Base-by-base conservation (phyloP, 1,140 invertebrate species). In the Oedothorax gibbosus region DNA sequence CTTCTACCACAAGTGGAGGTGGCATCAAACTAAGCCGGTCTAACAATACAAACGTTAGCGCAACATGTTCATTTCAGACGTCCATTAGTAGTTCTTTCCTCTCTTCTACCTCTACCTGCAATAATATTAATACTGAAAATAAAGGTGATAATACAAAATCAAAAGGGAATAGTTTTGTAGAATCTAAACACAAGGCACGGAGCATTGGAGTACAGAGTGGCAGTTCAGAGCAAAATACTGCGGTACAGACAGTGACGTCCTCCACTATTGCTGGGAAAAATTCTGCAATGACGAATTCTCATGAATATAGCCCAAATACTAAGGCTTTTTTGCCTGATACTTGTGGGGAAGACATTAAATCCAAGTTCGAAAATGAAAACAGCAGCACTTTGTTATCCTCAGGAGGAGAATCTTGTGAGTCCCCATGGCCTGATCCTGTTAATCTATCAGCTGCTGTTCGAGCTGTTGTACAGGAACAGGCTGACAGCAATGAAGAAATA, bases 401-500 rank as follows among this genome's bases (percentile, higher is more conserved):
- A 50, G 84, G 77, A n/a, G 84, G 77, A 65, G 84, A 85, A 57
- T 79, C 84, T 35, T 79, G 77, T 72, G 86, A 86, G 76, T 81
- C 79, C 64, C 72, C 75, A 7, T 86, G 86, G 86, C 80, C 86
- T 20, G 80, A 86, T 76, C 86, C 86, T 64, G 86, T 86, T 10
- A 86, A 86, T 72, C 35, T 86, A 7, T 86, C 86, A 51, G 80
- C 86, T n/a, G 86, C 86, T 56, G 80, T 86, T 12, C 75, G 85
- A 68, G 85, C 85, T 35, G 85, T 86, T 21, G 78, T 86, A 18
- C 85, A 86, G 35, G 77, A 86, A 69, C 75, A 81, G 56, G 84
- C 73, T 8, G 84, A 85, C 66, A 85, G 83, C 21, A 85, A 85
- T 77, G 83, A 85, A 53, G 83, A 85, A 51, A 60, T 77, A 62